Percentiles rank a stretch among this genome's conserved stretches.
Conservation (phyloP, 2,797 vertebrate genomes). For the Jordanella pulchra region DNA sequence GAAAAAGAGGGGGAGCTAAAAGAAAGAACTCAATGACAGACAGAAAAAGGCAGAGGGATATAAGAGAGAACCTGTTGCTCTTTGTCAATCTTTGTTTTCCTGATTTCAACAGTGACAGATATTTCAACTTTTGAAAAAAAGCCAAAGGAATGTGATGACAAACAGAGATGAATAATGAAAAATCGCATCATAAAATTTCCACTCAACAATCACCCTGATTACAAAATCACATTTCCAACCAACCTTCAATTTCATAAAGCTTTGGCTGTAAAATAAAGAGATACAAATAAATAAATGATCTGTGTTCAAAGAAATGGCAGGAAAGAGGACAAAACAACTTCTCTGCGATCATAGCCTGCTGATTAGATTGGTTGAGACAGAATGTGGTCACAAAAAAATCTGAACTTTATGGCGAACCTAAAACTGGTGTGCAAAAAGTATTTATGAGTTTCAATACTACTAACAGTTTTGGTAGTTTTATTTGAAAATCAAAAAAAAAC, state of each 20-base stretch:
- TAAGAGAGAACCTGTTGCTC: slow-evolving; percentile 29
- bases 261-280: slow-evolving; percentile 29
- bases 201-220: slow-evolving; percentile 51
- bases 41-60: slow-evolving; percentile 38
- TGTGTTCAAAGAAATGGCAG: slow-evolving; percentile 32
- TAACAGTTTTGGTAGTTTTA: too few species aligned
- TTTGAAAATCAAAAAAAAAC: background rate
- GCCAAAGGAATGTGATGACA: slow-evolving; percentile 13
- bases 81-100: slow-evolving; percentile 35
- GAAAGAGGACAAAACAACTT: slow-evolving; percentile 42
- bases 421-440: too few species aligned
- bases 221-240: slow-evolving; percentile 53
- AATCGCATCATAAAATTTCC: slow-evolving; percentile 48
- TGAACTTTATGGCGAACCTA: background rate
- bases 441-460: background rate
- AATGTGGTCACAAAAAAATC: slow-evolving; percentile 5
- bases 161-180: slow-evolving; percentile 30
- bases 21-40: slow-evolving; percentile 50
- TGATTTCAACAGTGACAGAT: slow-evolving; percentile 23
- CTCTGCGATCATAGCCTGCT: slow-evolving; percentile 31
- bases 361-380: slow-evolving; percentile 1
- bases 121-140: slow-evolving; percentile 44
- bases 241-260: slow-evolving; percentile 23
- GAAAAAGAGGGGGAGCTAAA: slow-evolving; percentile 33
- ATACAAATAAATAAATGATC: slow-evolving; percentile 23